Base-by-base conservation (phyloP, 2,113 vertebrate species). In the Myiopsitta monachus region DNA sequence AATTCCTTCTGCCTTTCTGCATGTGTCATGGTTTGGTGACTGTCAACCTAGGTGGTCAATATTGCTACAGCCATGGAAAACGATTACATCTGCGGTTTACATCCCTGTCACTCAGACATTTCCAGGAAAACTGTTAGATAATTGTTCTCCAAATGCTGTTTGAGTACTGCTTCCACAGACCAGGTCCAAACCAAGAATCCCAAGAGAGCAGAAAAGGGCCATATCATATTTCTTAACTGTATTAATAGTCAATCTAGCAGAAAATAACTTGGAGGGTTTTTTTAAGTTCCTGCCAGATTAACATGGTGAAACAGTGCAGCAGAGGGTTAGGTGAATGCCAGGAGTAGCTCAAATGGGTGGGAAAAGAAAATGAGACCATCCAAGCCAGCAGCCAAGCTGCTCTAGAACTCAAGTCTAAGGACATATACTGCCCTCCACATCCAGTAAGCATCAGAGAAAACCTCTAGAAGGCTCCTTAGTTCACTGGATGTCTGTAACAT, bases 181-280 rank as follows among this genome's bases (percentile, higher is more conserved):
- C 11, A n/a, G 7, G 33, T 84, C 43, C 66, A 79, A 66, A 75
- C 17, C n/a, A 54, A 38, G 46, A 59, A 49, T 77, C 19, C 30
- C 61, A 75, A 49, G 23, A 49, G 52, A 67, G 26, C 18, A 83
- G 41, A 28, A 62, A 62, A 81, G 21, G 26, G 10, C 10, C 13
- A 1, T 57, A 28, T 19, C 11, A 1, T 72, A 46, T 80, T 80
- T 46, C 39, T 38, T 54, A 57, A 47, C 10, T 61, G 26, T 22
- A 70, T 52, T 70, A 72, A 18, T 41, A 76, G 26, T 31, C 30
- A 76, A 11, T 64, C 10, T 70, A 61, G 33, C 39, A 88, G 54
- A 77, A 68, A 61, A 67, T 26, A 68, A 59, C 15, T n/a, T 5
- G 1, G 21, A 39, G 27, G 2, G 1, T 0, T 4, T 51, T 51